These are phyloP conservation scores for Astur gentilis DNA, from an alignment of 2,113 vertebrate genomes.

Conservation along the genomic window DNA sequence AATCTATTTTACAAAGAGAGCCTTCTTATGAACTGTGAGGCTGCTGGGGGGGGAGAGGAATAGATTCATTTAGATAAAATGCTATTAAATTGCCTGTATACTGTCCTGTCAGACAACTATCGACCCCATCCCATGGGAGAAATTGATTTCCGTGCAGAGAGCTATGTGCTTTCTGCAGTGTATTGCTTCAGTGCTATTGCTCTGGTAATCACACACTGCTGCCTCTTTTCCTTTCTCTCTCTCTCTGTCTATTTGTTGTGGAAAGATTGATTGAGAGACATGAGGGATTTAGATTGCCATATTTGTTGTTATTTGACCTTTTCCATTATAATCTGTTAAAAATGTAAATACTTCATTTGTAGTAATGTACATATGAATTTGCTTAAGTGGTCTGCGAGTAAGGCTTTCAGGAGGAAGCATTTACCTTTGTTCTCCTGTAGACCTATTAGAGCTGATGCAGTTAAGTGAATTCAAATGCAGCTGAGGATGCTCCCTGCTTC, in stretches of 20 bases:
- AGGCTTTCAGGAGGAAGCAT: background rate
- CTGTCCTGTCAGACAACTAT: slow-evolving; percentile 59
- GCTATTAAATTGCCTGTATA: slow-evolving; percentile 55
- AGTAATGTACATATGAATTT: background rate
- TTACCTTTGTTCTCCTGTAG: background rate
- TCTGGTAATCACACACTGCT: slow-evolving; percentile 4
- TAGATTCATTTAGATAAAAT: slow-evolving; percentile 63
- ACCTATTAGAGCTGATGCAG: background rate
- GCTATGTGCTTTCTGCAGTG: slow-evolving; percentile 8
- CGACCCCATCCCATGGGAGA: slow-evolving; percentile 44
- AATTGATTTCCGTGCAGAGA: slow-evolving; percentile 50
- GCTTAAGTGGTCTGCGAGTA: background rate
- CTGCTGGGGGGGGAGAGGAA: background rate
- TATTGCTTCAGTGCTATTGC: background rate
- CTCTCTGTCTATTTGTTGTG: background rate
- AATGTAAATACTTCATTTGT: slow-evolving; percentile 26
- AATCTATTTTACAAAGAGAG: slow-evolving; percentile 19
- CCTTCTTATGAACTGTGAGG: background rate
- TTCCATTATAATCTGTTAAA: slow-evolving; percentile 25
- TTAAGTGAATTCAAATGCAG: background rate
- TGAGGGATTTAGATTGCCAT: background rate
- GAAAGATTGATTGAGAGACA: slow-evolving; percentile 16
- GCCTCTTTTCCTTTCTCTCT: background rate
- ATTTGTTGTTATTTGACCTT: slow-evolving; percentile 11
- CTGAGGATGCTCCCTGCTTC: background rate